phyloP scores from a whole-genome alignment of 2,888 invertebrate species.

The Pseudococcus longispinus region DNA sequence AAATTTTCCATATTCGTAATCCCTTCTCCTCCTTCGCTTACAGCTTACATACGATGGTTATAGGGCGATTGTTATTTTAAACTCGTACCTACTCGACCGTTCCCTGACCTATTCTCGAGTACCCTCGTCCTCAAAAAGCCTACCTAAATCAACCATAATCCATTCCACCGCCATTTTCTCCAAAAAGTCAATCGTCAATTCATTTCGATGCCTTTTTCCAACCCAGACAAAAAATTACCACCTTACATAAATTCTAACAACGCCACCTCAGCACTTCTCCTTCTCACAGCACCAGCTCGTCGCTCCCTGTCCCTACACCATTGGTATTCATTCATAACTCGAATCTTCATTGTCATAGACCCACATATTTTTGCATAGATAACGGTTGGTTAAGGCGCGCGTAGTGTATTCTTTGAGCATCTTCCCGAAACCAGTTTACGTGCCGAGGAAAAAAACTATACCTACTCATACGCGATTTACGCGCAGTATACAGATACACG shows the following conservation, averaged over 20 bases:
- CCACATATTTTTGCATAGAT: slow-evolving; percentile 17
- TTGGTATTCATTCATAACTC: background rate
- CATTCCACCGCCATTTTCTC: background rate
- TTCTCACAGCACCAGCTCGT: too few species aligned
- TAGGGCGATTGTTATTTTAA: background rate
- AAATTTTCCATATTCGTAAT: background rate
- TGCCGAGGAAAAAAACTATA: background rate
- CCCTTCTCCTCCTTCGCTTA: background rate
- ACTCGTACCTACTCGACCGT: background rate
- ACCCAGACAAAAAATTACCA: background rate
- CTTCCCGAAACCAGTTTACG: slow-evolving; percentile 21
- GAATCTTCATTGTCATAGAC: background rate
- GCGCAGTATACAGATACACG: background rate
- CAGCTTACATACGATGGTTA: background rate
- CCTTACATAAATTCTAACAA: too few species aligned
- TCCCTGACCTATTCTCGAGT: background rate
- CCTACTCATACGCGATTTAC: background rate
- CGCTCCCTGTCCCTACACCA: background rate
- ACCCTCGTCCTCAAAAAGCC: background rate
- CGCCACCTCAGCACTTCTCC: background rate
- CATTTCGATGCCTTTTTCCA: background rate
- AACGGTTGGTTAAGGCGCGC: background rate
- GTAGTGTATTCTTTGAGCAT: slow-evolving; percentile 17
- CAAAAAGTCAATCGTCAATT: too few species aligned
- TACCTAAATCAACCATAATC: background rate